These are phyloP conservation scores for Diplodus puntazzo DNA, from an alignment of 2,797 vertebrate genomes.

Conservation along the genomic window DNA sequence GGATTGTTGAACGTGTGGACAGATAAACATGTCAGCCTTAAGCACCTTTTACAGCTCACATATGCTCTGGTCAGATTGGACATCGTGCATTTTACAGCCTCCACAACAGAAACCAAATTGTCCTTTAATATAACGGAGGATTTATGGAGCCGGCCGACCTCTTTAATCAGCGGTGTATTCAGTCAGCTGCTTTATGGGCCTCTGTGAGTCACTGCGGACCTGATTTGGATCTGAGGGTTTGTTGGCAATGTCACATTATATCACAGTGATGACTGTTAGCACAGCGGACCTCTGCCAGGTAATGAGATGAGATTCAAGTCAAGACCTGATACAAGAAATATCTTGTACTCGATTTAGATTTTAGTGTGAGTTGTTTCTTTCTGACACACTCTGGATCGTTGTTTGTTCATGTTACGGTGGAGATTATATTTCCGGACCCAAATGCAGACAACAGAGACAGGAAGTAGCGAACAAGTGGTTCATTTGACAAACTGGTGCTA, in stretches of 20 bases:
- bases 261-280: conserved; percentile 42
- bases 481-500: too few relatives aligned
- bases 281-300: conserved; percentile 29
- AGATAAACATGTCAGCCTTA: conserved; percentile 77
- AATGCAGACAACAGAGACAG: too few relatives aligned
- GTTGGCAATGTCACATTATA: conserved; percentile 40
- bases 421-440: too few relatives aligned
- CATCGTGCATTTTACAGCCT: conserved; percentile 75
- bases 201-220: conserved; percentile 44
- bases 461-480: too few relatives aligned
- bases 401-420: too few relatives aligned
- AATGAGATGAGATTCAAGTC: conserved; percentile 30
- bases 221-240: conserved; percentile 48
- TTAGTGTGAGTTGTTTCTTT: too few relatives aligned
- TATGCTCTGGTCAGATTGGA: conserved; percentile 65
- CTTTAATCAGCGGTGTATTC: conserved; percentile 52
- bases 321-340: neutral
- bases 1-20: conserved; percentile 16
- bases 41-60: conserved; percentile 74
- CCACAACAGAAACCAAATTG: conserved; percentile 75
- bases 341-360: neutral
- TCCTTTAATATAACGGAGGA: conserved; percentile 72
- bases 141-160: conserved; percentile 59
- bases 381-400: too few relatives aligned
- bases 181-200: conserved; percentile 45